phyloP scores from a whole-genome alignment of 2,888 invertebrate genomes.

The Watsonalla binaria region DNA sequence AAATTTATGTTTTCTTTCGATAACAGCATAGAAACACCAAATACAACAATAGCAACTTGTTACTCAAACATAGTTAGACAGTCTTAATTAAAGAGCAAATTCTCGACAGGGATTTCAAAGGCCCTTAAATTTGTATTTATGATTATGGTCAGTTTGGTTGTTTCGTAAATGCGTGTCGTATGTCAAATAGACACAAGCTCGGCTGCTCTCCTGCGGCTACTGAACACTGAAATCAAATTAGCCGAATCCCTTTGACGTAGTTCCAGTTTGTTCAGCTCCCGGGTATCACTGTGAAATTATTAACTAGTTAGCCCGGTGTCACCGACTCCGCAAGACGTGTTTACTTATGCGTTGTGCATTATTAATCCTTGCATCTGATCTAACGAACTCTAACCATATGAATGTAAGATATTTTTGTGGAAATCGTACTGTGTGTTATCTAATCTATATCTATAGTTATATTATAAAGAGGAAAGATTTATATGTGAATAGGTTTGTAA shows the following conservation, averaged over 20 bases:
- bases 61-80: not conserved
- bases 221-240: conserved; percentile 62
- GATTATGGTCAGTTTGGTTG: conserved; percentile 12
- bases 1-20: no score
- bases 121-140: not conserved
- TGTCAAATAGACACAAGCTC: conserved; percentile 30
- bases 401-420: no score
- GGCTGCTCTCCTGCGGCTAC: conserved; percentile 38
- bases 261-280: conserved; percentile 43
- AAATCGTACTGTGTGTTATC: no score
- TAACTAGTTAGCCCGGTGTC: conserved; percentile 31
- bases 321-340: conserved; percentile 16
- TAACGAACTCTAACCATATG: conserved; percentile 3
- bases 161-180: conserved; percentile 38
- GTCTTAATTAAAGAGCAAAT: not conserved
- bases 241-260: conserved; percentile 54
- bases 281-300: conserved; percentile 41
- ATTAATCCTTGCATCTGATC: conserved; percentile 3
- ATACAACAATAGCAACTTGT: not conserved
- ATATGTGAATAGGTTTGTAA: no score
- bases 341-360: conserved; percentile 13
- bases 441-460: no score
- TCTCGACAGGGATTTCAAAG: not conserved
- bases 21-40: no score
- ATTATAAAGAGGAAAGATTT: no score